Conservation (phyloP, 2,888 invertebrate species). For the Artemia sinica region DNA sequence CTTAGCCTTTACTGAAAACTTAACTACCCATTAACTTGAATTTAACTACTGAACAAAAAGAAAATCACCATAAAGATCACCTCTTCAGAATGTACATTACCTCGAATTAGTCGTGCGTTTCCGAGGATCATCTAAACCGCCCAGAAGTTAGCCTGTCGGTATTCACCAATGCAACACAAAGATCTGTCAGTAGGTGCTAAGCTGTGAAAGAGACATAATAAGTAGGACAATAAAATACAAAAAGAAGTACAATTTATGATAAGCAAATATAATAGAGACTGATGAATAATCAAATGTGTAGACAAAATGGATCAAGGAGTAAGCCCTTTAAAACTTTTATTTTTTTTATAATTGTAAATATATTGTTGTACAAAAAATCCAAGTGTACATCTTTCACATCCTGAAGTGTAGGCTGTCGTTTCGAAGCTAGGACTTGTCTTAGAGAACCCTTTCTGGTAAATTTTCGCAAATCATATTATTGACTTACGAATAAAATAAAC, state of each 20-base stretch:
- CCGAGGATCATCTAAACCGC: conserved; percentile 7
- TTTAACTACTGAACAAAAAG: background rate
- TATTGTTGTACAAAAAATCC: no score
- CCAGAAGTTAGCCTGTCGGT: conserved; percentile 10
- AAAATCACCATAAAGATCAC: conserved; percentile 4
- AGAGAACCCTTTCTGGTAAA: no score
- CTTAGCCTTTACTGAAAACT: no score
- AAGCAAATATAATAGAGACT: background rate
- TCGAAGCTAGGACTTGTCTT: no score
- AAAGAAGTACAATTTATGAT: background rate
- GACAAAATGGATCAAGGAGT: conserved; percentile 8
- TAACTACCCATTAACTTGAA: no score
- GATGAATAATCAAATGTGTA: conserved; percentile 11
- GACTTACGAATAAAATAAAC: no score
- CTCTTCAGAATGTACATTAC: background rate
- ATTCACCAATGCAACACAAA: conserved; percentile 9
- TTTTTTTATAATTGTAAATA: no score
- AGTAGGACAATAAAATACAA: background rate
- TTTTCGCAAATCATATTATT: no score
- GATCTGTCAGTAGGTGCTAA: conserved; percentile 12
- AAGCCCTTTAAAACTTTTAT: background rate
- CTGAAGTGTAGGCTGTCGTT: no score
- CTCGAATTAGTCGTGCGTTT: conserved; percentile 12
- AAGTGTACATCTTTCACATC: no score
- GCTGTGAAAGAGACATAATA: conserved; percentile 9